Base-by-base conservation (phyloP, 2,113 vertebrate genomes). In the Spilogale gracilis region DNA sequence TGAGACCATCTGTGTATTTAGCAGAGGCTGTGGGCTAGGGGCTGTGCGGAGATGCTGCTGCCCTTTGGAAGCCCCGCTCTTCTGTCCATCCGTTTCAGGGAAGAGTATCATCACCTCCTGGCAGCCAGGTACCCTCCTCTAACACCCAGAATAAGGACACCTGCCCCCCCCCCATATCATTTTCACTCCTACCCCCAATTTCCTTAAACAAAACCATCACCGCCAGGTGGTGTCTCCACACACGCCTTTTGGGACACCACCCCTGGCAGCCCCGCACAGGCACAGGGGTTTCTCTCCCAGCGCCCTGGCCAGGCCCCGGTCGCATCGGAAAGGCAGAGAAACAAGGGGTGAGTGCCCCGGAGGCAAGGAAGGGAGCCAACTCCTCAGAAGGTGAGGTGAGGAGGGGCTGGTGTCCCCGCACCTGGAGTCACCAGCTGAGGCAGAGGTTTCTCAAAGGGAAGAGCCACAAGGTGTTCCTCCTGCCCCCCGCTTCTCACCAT, bases 1-100 rank as follows among this genome's bases (percentile, higher is more conserved):
- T 98, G 98, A 98, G 96, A 82, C 97, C 97, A 98, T 97, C 95
- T 82, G 79, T 32, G 94, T 50, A 89, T 87, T 91, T 65, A 67
- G 95, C 52, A 45, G 78, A 81, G 73, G 91, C 82, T 81, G 71
- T 21, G 21, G 21, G 71, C 65, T n/a, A 83, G 50, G 79, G 43
- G n/a, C 5, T 81, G 78, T n/a, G 17, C 81, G 85, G 32, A 65
- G 81, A 87, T 5, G 69, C 43, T 23, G 94, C 73, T 32, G 69
- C 27, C 32, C 54, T 69, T 95, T 52, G 43, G 61, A 86, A 95
- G n/a, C 78, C 80, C 60, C 65, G 67, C 43, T 13, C n/a, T 86
- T 21, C 83, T 10, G 38, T 74, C 17, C 56, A 54, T 30, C 9
- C 86, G 27, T 38, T n/a, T 86, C 25, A 5, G 30, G 9, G 45